Conservation (phyloP, 2,888 invertebrate genomes). For the Eristalinus sepulchralis region DNA sequence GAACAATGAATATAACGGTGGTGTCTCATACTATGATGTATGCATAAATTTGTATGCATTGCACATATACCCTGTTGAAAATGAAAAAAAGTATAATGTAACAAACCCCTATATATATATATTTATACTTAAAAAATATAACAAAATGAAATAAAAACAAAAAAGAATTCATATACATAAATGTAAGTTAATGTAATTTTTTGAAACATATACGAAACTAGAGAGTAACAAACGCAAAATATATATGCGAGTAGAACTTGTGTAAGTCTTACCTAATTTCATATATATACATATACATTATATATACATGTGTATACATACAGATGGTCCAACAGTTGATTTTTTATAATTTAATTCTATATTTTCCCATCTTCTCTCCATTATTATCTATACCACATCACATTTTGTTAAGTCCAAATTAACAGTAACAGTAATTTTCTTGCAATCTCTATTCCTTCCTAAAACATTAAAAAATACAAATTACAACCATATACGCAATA, state of each 20-base stretch:
- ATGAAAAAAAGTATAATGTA: conserved; percentile 30
- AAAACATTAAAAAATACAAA: neutral
- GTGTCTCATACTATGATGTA: conserved; percentile 51
- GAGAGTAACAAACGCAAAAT: conserved; percentile 14
- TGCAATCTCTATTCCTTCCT: neutral
- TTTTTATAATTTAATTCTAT: neutral
- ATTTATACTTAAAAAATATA: conserved; percentile 59
- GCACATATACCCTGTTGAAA: conserved; percentile 71
- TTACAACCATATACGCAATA: conserved; percentile 38
- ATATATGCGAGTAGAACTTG: conserved; percentile 52
- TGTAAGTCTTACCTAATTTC: conserved; percentile 60
- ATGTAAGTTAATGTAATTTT: conserved; percentile 71
- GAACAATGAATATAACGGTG: conserved; percentile 44
- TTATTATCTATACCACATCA: neutral
- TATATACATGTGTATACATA: conserved; percentile 53
- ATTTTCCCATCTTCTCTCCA: neutral
- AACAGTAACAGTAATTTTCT: neutral
- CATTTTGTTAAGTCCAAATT: neutral
- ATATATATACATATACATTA: conserved; percentile 20
- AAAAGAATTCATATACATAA: conserved; percentile 65
- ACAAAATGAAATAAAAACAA: conserved; percentile 25
- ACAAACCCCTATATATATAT: conserved; percentile 62
- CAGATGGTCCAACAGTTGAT: conserved; percentile 58
- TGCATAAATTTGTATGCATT: conserved; percentile 47
- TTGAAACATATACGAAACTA: conserved; percentile 68